Conservation (phyloP, 2,797 vertebrate species). For the Prunella strophiata region DNA sequence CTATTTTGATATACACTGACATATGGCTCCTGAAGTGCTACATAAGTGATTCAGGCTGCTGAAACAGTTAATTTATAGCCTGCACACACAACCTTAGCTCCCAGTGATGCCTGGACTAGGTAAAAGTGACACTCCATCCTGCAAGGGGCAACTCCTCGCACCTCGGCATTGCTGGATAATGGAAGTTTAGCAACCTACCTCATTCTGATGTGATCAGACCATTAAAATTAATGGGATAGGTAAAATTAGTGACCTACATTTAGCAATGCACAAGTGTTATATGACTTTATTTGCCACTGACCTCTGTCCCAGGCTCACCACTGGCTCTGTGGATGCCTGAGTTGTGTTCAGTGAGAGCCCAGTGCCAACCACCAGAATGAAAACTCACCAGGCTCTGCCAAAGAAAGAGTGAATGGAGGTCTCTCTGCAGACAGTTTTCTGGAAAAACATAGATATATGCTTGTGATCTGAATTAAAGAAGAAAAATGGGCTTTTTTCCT, state of each 20-base stretch:
- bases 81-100: neutral
- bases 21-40: constrained; percentile 11
- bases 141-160: neutral
- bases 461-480: neutral
- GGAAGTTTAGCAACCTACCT: constrained; percentile 41
- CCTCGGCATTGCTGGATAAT: neutral
- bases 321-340: neutral
- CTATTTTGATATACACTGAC: constrained; percentile 41
- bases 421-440: neutral
- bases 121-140: neutral
- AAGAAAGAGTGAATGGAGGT: neutral
- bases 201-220: constrained; percentile 7
- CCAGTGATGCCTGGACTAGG: neutral
- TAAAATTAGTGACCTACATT: neutral
- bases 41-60: constrained; percentile 24
- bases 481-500: neutral
- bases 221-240: neutral
- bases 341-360: neutral
- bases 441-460: neutral
- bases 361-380: accelerated
- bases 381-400: neutral
- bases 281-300: neutral
- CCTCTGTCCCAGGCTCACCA: neutral
- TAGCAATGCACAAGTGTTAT: neutral
- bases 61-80: constrained; percentile 41